These are phyloP conservation scores for Antidorcas marsupialis DNA, from an alignment of 2,113 vertebrate genomes.

Conservation along the genomic window DNA sequence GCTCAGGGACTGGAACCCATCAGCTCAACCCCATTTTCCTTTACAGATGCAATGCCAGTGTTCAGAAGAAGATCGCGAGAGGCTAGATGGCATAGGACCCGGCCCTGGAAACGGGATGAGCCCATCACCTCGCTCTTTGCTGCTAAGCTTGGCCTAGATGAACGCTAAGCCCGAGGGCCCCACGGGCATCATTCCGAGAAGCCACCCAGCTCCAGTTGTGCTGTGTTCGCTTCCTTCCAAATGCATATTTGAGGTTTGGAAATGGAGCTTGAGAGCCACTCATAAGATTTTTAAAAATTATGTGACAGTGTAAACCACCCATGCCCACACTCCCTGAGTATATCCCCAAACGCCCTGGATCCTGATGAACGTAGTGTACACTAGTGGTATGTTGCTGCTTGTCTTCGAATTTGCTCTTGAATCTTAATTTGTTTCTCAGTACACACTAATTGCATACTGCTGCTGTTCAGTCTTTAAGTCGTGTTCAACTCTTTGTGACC, in stretches of 20 bases:
- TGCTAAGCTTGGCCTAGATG: slow-evolving; percentile 48
- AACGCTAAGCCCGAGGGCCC: neutral
- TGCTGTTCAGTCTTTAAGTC: neutral
- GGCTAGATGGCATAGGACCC: slow-evolving; percentile 81
- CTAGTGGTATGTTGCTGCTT: neutral
- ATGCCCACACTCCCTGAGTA: too few species aligned
- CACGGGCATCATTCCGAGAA: too few species aligned
- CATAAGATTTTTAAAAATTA: too few species aligned
- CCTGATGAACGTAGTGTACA: neutral
- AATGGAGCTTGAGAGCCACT: too few species aligned
- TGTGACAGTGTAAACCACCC: too few species aligned
- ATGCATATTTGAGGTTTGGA: too few species aligned
- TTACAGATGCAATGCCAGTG: slow-evolving; percentile 84
- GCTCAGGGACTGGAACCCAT: neutral
- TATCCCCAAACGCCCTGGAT: too few species aligned
- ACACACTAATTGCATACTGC: neutral
- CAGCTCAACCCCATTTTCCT: neutral
- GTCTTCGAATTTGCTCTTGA: slow-evolving; percentile 10
- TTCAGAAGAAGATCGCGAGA: slow-evolving; percentile 78
- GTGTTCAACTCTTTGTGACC: neutral
- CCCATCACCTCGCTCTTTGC: slow-evolving; percentile 80
- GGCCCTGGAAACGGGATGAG: slow-evolving; percentile 77
- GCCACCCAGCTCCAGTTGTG: too few species aligned
- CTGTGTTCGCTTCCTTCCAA: too few species aligned
- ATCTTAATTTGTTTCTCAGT: slow-evolving; percentile 24